Base-by-base conservation (phyloP, 35 echinoderm and acorn worm genomes). In the Chiridota heheva region DNA sequence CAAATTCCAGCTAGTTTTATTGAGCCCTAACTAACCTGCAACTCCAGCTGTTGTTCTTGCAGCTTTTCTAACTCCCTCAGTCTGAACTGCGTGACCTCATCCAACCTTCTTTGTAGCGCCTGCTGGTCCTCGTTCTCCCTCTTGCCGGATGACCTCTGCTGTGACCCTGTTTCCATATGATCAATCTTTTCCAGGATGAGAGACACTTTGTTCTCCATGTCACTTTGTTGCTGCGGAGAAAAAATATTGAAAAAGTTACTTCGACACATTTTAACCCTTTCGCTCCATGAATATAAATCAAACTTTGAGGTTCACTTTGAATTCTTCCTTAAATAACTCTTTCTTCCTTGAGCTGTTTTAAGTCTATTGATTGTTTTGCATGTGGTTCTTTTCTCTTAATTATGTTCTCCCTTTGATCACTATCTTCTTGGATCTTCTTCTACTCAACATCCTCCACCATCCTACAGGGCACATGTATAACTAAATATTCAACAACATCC, bases 11-110 rank as follows among this genome's bases (percentile, higher is more conserved):
- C 24, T 3, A 43, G 37, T 3, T 2, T 40, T 26, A 4, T 0
- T 22, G 2, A 66, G 15, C 29, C 38, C 18, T 40, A 27, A 47
- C 16, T 24, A 67, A 82, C 67, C 62, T 84, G 64, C 63, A 82
- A 66, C 72, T 91, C 72, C 43, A 39, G 5, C 39, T 86, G 82
- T 37, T 56, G 56, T n/a, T 34, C 56, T 30, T 92, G 90, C 58
- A 92, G 44, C 51, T 68, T 73, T 59, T 92, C 90, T 17, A 92
- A 47, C 37, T 92, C 73, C 26, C 67, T 59, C 68, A 92, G 46
- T 44, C 77, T 62, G 4, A 63, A 42, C 36, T 68, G 58, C 28
- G 84, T 82, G 6, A 86, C 42, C 37, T 92, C 90, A 34, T 86
- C 90, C 67, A 92, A 44, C 36, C 58, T 44, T 20, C 63, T 61